Percentiles rank a stretch among this genome's conserved stretches.
Conservation (phyloP, 2,888 invertebrate species). For the Lomographa bimaculata region DNA sequence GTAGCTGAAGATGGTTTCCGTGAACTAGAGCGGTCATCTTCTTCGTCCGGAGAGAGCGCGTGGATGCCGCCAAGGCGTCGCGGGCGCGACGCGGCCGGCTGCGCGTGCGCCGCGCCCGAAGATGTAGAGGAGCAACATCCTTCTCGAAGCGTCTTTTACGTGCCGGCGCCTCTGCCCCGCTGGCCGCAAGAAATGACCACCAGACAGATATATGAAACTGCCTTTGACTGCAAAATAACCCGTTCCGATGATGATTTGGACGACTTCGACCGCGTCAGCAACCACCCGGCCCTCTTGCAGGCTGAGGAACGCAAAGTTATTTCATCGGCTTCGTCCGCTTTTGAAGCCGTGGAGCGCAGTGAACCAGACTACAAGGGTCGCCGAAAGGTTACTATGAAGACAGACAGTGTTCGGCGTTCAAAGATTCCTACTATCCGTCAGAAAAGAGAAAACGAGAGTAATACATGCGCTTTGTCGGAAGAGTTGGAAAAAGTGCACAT, state of each 20-base stretch:
- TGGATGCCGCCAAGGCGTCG: conserved; percentile 90
- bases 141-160: conserved; percentile 86
- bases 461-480: conserved; percentile 69
- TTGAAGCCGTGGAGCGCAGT: conserved; percentile 75
- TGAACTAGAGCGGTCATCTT: conserved; percentile 79
- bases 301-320: conserved; percentile 74
- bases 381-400: conserved; percentile 82
- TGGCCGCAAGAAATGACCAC: conserved; percentile 85
- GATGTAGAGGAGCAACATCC: conserved; percentile 86
- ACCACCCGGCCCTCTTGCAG: conserved; percentile 89
- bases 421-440: conserved; percentile 85
- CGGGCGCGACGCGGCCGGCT: conserved; percentile 86
- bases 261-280: conserved; percentile 91
- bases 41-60: conserved; percentile 83
- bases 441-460: conserved; percentile 73
- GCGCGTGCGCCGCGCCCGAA: conserved; percentile 88
- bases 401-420: conserved; percentile 81
- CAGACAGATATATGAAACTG: conserved; percentile 94
- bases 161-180: conserved; percentile 87
- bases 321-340: conserved; percentile 77
- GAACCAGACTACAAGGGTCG: conserved; percentile 82
- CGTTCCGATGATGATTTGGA: conserved; percentile 92
- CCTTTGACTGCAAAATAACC: conserved; percentile 94
- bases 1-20: conserved; percentile 88
- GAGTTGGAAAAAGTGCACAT: conserved; percentile 86